phyloP scores from a whole-genome alignment of 1,140 invertebrate species.

The Lepidurus packardi region DNA sequence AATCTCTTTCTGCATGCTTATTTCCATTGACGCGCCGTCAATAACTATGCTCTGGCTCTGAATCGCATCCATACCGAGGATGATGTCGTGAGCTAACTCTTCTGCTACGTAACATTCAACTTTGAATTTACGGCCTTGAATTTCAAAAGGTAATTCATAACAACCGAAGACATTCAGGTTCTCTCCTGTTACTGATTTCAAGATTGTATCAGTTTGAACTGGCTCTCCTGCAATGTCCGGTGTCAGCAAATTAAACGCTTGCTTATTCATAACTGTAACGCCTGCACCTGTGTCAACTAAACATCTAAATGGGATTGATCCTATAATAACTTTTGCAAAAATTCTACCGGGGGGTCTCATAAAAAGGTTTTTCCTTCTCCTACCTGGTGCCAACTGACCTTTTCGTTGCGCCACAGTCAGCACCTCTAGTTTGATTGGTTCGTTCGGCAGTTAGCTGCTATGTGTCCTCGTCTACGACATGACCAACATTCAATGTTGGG shows the following conservation, averaged over 20 bases:
- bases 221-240: not conserved
- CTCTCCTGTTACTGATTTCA: not conserved
- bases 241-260: not conserved
- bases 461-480: no score
- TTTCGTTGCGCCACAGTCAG: not conserved
- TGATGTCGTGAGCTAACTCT: no score
- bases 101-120: not conserved
- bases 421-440: no score
- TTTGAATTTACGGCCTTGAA: not conserved
- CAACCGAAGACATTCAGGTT: not conserved
- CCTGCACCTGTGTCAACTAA: not conserved
- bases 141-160: not conserved
- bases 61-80: not conserved
- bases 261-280: not conserved
- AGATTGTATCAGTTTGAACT: not conserved
- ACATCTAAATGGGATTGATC: not conserved
- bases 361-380: not conserved
- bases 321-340: not conserved
- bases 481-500: no score
- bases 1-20: not conserved
- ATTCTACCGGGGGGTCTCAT: not conserved
- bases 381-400: not conserved
- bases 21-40: not conserved
- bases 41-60: not conserved
- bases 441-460: no score